These are phyloP conservation scores for Drosophila peninsularis DNA, from an alignment of 2,888 invertebrate species.

Conservation along the genomic window DNA sequence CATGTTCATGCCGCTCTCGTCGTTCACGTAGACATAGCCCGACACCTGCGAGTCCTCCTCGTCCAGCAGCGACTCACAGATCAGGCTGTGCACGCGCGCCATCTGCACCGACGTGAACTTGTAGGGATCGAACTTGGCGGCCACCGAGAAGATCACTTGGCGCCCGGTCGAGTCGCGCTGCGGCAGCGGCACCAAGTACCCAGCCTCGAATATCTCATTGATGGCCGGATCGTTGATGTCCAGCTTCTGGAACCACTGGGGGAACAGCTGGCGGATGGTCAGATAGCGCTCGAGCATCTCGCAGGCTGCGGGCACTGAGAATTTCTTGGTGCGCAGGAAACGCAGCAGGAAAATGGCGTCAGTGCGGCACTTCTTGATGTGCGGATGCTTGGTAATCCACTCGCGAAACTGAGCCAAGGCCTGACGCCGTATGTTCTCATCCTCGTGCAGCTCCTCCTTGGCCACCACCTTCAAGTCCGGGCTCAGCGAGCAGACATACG, in stretches of 20 bases:
- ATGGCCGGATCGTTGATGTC: constrained; percentile 92
- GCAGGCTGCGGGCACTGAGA: constrained; percentile 93
- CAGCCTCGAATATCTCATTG: constrained; percentile 91
- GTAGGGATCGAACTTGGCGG: constrained; percentile 92
- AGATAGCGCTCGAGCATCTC: constrained; percentile 95
- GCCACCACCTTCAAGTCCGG: constrained; percentile 87
- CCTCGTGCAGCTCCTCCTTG: constrained; percentile 91
- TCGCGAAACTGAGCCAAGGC: constrained; percentile 91
- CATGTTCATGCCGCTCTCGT: constrained; percentile 93
- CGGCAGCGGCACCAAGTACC: constrained; percentile 90
- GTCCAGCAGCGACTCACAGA: constrained; percentile 93
- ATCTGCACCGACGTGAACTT: constrained; percentile 92
- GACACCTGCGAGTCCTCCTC: constrained; percentile 93
- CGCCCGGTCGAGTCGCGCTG: constrained; percentile 91
- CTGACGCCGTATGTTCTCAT: constrained; percentile 90
- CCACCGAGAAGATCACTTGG: constrained; percentile 91
- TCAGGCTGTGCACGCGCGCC: constrained; percentile 93
- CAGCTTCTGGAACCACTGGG: constrained; percentile 93
- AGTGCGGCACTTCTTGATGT: constrained; percentile 92
- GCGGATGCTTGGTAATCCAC: constrained; percentile 93
- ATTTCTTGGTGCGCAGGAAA: constrained; percentile 94
- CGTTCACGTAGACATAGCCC: constrained; percentile 93
- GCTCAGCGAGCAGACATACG: constrained; percentile 81
- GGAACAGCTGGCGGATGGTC: constrained; percentile 92
- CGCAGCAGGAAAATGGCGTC: constrained; percentile 92